These are phyloP conservation scores for Lordiphosa clarofinis DNA, from an alignment of 1,140 invertebrate genomes.

Conservation along the genomic window DNA sequence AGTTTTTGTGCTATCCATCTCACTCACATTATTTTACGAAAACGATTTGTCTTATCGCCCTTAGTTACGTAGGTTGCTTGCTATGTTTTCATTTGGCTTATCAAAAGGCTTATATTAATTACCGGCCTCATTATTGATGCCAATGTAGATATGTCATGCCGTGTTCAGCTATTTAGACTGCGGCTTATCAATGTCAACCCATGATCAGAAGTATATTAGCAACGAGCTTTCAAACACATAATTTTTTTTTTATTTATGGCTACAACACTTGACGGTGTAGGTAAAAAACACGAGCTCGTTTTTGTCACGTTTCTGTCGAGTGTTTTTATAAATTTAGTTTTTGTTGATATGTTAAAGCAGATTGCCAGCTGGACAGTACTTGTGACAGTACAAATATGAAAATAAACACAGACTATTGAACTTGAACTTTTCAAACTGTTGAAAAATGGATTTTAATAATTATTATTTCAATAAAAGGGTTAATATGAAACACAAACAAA, in stretches of 20 bases:
- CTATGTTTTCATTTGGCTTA: constrained; percentile 15
- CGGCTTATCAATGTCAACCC: constrained; percentile 27
- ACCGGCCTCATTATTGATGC: constrained; percentile 18
- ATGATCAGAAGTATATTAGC: constrained; percentile 1
- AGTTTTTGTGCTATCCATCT: too few species aligned
- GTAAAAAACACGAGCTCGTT: constrained; percentile 25
- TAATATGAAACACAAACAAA: too few species aligned
- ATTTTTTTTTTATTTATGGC: constrained; percentile 22
- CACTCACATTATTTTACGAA: too few species aligned
- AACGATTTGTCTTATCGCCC: background rate
- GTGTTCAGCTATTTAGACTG: constrained; percentile 22
- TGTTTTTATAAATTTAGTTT: constrained; percentile 26
- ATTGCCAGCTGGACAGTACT: too few species aligned
- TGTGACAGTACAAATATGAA: too few species aligned
- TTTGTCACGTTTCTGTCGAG: constrained; percentile 56
- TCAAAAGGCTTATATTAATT: constrained; percentile 22
- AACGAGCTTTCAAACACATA: constrained; percentile 6
- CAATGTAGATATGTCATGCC: constrained; percentile 27
- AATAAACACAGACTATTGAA: too few species aligned
- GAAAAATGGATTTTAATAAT: too few species aligned
- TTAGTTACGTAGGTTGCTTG: constrained; percentile 2
- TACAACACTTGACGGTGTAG: background rate
- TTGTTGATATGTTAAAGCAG: background rate
- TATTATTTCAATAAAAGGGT: too few species aligned
- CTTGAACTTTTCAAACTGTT: too few species aligned